phyloP scores from a whole-genome alignment of 30 jellyfish, hydroid and myxozoan species.

The Phacellophora camtschatica region DNA sequence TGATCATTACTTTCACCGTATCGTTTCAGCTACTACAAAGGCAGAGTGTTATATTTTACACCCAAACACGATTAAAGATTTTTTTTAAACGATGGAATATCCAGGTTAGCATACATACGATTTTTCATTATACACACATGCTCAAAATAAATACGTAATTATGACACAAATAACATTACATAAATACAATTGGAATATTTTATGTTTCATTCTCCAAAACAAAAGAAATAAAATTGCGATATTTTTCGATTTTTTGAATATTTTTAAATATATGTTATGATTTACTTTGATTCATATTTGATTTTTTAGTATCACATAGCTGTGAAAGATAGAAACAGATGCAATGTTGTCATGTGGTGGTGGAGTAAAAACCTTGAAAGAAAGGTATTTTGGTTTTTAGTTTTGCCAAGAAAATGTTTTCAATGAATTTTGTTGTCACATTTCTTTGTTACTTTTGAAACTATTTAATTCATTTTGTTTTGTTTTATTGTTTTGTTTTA shows the following conservation, averaged over 20 bases:
- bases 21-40: slow-evolving; percentile 42
- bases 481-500: no score
- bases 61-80: slow-evolving; percentile 3
- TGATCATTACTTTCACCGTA: background rate
- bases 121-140: background rate
- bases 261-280: no score
- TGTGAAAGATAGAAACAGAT: slow-evolving; percentile 35
- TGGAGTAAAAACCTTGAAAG: slow-evolving; percentile 54
- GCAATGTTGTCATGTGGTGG: slow-evolving; percentile 59
- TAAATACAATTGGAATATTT: no score
- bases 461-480: no score
- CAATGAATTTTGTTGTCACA: no score
- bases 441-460: no score
- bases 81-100: slow-evolving; percentile 45
- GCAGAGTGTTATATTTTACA: slow-evolving; percentile 26
- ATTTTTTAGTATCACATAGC: slow-evolving; percentile 4
- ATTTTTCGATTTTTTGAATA: no score
- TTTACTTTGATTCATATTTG: background rate
- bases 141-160: background rate
- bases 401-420: no score
- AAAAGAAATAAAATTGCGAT: no score
- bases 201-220: no score
- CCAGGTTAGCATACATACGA: background rate
- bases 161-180: no score
- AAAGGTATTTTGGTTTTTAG: no score